Base-by-base conservation (phyloP, 2,797 vertebrate species). In the Oreonectes daqikongensis region DNA sequence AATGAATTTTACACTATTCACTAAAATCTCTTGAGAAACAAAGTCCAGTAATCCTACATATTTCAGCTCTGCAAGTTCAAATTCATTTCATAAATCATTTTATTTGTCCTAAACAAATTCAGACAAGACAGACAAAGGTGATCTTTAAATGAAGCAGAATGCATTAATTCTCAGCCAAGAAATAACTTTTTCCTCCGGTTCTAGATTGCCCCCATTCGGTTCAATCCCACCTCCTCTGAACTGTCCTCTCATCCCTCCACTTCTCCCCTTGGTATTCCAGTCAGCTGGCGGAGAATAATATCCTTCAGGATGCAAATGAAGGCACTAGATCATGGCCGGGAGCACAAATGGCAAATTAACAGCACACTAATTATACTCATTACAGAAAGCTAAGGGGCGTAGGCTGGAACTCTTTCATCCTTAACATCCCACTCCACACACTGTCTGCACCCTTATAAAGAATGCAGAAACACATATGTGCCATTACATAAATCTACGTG, bases 281-380 rank as follows among this genome's bases (percentile, higher is more conserved):
- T 69, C 71, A 71, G 72, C 26, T 6, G 32, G 22, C 18, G 57
- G 61, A 70, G 79, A 69, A 74, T 77, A 72, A 71, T 76, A 81
- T 82, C 77, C 46, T 83, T 79, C 60, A 81, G 77, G 72, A 81
- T 81, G 77, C 77, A 68, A 78, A 66, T 73, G 65, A 74, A 79
- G 81, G 65, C 72, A 59, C 50, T 80, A 65, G 83, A 84, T 86
- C 74, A 81, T 84, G 79, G 77, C 82, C 75, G 42, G 61, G 79
- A 79, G 78, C 79, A 80, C 72, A 79, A 84, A 83, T 81, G 79
- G 79, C 79, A 83, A 86, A 83, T 84, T 80, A 86, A 80, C 82
- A 52, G 79, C 76, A 73, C 81, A 40, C 69, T 86, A 83, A 86
- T 85, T 85, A 86, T 69, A 53, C 81, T 85, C 82, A 71, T 86